Percentiles rank a stretch among this genome's conserved stretches.
These are phyloP conservation scores for Phortica okadai DNA, from an alignment of 2,888 invertebrate species.

Conservation along the genomic window DNA sequence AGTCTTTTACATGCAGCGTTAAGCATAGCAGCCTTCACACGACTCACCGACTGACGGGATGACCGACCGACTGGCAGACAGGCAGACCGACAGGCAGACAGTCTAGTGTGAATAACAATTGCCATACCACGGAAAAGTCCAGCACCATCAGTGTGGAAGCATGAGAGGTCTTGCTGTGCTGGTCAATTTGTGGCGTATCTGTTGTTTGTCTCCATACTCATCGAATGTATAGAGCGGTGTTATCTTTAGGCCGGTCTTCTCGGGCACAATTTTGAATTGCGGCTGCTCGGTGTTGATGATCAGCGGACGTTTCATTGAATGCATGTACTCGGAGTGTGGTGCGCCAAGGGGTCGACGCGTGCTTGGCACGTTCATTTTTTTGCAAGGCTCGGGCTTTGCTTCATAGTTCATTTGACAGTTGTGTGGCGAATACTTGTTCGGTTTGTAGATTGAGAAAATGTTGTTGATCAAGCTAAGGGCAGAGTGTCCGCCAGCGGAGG, in stretches of 20 bases:
- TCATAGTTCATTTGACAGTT: slow-evolving; percentile 75
- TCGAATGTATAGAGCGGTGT: slow-evolving; percentile 77
- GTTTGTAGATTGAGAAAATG: slow-evolving; percentile 76
- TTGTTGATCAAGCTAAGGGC: slow-evolving; percentile 76
- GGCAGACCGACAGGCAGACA: not conserved
- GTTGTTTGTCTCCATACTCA: slow-evolving; percentile 70
- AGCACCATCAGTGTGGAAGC: slow-evolving; percentile 77
- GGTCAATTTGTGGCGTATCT: slow-evolving; percentile 73
- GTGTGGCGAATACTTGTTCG: slow-evolving; percentile 76
- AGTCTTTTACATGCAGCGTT: slow-evolving; percentile 39
- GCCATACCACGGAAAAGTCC: slow-evolving; percentile 77
- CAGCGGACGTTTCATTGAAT: slow-evolving; percentile 78
- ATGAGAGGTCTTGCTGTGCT: slow-evolving; percentile 76
- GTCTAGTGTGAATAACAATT: slow-evolving; percentile 63
- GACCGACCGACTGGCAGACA: not conserved
- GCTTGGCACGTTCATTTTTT: slow-evolving; percentile 76
- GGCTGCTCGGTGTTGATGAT: slow-evolving; percentile 78
- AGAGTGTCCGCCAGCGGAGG: slow-evolving; percentile 72
- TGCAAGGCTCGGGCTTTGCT: slow-evolving; percentile 75
- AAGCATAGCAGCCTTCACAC: slow-evolving; percentile 43
- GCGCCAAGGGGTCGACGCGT: slow-evolving; percentile 74
- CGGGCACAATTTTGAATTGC: slow-evolving; percentile 78
- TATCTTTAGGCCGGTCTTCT: slow-evolving; percentile 79
- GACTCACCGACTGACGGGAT: too few species aligned
- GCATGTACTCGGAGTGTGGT: slow-evolving; percentile 73